A percentile compares a stretch with the other conserved stretches of the same genome.
phyloP scores from a whole-genome alignment of 2,888 invertebrate genomes.

The Cordilura impudica region DNA sequence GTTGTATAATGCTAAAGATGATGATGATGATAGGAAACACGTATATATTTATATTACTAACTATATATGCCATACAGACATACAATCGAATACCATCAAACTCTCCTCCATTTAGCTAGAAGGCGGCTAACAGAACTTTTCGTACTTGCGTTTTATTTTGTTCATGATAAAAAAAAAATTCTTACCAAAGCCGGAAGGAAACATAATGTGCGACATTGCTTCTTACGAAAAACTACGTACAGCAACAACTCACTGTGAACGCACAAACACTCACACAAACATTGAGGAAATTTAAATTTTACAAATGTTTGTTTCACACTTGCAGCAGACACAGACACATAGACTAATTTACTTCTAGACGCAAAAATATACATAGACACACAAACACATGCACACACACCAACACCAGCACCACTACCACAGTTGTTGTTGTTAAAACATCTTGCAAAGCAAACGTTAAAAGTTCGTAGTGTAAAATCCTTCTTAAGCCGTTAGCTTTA shows the following conservation, averaged over 20 bases:
- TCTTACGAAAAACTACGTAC: not conserved
- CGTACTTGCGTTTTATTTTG: not conserved
- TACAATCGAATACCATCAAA: constrained; percentile 8
- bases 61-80: not conserved
- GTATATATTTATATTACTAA: constrained; percentile 22
- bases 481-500: constrained; percentile 59
- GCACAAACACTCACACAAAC: not conserved
- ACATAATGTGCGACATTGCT: constrained; percentile 45
- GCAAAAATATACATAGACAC: not conserved
- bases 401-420: not conserved
- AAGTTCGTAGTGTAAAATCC: constrained; percentile 54
- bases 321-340: not conserved
- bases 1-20: constrained; percentile 45
- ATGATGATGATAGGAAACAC: constrained; percentile 38
- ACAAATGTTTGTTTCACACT: constrained; percentile 44
- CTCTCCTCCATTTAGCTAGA: not conserved
- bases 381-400: not conserved
- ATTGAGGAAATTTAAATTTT: constrained; percentile 38
- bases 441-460: not conserved
- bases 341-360: not conserved
- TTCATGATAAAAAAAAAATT: constrained; percentile 19
- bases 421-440: not conserved
- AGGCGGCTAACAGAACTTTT: not conserved
- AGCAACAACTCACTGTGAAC: constrained; percentile 23
- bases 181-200: constrained; percentile 42